Conservation (phyloP, 2,888 invertebrate species). For the Zaprionus bogoriensis region DNA sequence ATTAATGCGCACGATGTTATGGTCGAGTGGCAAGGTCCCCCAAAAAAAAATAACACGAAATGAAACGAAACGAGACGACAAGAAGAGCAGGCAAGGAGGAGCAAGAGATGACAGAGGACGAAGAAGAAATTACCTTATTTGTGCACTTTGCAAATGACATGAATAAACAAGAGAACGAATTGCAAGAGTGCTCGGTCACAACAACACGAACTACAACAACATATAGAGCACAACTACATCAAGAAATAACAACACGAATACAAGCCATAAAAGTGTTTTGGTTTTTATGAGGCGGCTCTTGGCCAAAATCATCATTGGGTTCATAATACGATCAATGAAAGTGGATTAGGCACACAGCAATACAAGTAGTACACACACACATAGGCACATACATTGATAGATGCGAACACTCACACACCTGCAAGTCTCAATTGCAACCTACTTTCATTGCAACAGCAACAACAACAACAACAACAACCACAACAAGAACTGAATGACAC, state of each 20-base stretch:
- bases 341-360: slow-evolving; percentile 56
- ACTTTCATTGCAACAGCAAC: slow-evolving; percentile 42
- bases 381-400: not conserved
- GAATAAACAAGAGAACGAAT: slow-evolving; percentile 33
- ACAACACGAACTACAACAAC: not conserved
- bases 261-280: slow-evolving; percentile 69
- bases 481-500: slow-evolving; percentile 31
- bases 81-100: not conserved
- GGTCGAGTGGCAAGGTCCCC: slow-evolving; percentile 9
- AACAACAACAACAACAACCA: slow-evolving; percentile 20
- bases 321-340: slow-evolving; percentile 61
- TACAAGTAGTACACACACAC: not conserved
- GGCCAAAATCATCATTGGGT: slow-evolving; percentile 21
- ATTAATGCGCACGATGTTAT: slow-evolving; percentile 38
- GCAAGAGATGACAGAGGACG: not conserved
- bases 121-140: not conserved
- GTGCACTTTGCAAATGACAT: slow-evolving; percentile 27
- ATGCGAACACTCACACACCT: slow-evolving; percentile 12
- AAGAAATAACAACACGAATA: not conserved
- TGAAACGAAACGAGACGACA: not conserved
- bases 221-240: not conserved
- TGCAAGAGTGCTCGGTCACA: slow-evolving; percentile 14
- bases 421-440: slow-evolving; percentile 44
- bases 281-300: slow-evolving; percentile 39
- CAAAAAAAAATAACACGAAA: slow-evolving; percentile 13